Evolutionary conservation across 2,797 vertebrate genomes (phyloP), one percentile per base, ranked within the genome.

Genomic region (Hoplostethus mediterraneus): DNA sequence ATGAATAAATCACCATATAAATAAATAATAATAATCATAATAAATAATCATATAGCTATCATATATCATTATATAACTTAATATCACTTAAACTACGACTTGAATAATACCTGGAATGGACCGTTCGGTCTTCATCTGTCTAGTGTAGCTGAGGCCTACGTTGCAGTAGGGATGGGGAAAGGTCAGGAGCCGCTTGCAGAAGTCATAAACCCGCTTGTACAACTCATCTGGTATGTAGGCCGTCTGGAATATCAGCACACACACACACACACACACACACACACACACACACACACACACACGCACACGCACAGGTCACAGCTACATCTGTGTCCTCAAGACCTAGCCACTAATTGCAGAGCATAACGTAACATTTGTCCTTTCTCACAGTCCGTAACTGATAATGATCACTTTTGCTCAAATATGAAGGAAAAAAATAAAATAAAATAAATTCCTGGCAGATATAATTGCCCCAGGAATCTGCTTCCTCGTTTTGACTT

Each of bases 81-180:
- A 21, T 21, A 21, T 21, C 1, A 21, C 21, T 3, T 2, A 56
- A 1, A 36, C 30, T 31, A 2, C 12, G 30, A 9, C 45, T 3
- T 30, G 21, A 8, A 14, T 8, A 33, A 33, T 81, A 97, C 97
- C 97, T 83, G 97, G 97, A 56, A 90, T 85, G 0, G 70, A 75
- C 5, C 90, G 92, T 80, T 99, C 97, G 0, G 83, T 91, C 88
- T 96, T 97, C 38, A 99, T 91, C 62, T 93, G 91, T 44, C 86
- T 67, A 1, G 96, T 95, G 10, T 96, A 98, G 87, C 94, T 94
- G 82, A 97, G 91, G 42, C 96, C 97, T 0, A 98, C 81, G 0
- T 93, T 93, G 91, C 97, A 97, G 89, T 96, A 99, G 0, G 98
- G 97, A 49, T 95, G 92, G 2, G 97, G 97, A 73, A 96, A 93